Percentiles rank a stretch among this genome's conserved stretches.
These are phyloP conservation scores for Trochalopteron elliotii DNA, from an alignment of 2,113 vertebrate genomes.

Conservation along the genomic window DNA sequence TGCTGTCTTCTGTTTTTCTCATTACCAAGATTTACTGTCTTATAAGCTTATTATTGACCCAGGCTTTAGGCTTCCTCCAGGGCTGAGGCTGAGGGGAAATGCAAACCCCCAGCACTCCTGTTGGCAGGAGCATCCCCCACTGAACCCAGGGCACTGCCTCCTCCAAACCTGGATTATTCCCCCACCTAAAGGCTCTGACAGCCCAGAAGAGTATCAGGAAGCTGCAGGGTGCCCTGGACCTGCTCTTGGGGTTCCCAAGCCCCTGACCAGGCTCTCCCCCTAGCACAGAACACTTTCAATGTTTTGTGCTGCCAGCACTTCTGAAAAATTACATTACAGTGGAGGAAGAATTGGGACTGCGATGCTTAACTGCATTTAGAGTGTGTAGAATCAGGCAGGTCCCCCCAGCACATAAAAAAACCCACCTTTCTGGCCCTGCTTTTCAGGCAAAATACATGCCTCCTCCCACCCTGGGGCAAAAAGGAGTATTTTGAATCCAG, in stretches of 20 bases:
- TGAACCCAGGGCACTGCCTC: not conserved
- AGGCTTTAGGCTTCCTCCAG: constrained; percentile 49
- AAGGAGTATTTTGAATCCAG: not conserved
- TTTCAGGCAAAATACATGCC: not conserved
- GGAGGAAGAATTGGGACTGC: not conserved
- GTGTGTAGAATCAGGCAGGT: not conserved
- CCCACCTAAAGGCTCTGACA: not conserved
- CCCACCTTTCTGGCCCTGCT: not conserved
- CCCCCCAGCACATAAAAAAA: not conserved
- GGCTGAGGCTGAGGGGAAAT: not conserved
- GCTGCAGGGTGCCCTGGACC: not conserved
- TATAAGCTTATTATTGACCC: constrained; percentile 70
- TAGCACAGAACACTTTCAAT: fast-evolving
- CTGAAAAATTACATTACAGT: not conserved
- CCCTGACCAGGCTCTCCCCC: not conserved
- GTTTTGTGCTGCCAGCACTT: fast-evolving
- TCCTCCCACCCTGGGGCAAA: not conserved
- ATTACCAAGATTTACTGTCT: constrained; percentile 75
- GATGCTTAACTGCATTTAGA: not conserved
- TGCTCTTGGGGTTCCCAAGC: not conserved
- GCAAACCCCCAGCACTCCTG: not conserved
- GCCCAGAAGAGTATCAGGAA: not conserved
- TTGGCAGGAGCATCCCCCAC: not conserved
- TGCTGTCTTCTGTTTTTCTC: constrained; percentile 66
- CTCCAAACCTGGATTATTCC: not conserved